Evolutionary conservation across 1,140 invertebrate genomes (phyloP), one percentile per base, ranked within the genome.

Genomic region (Micrasema minimum): DNA sequence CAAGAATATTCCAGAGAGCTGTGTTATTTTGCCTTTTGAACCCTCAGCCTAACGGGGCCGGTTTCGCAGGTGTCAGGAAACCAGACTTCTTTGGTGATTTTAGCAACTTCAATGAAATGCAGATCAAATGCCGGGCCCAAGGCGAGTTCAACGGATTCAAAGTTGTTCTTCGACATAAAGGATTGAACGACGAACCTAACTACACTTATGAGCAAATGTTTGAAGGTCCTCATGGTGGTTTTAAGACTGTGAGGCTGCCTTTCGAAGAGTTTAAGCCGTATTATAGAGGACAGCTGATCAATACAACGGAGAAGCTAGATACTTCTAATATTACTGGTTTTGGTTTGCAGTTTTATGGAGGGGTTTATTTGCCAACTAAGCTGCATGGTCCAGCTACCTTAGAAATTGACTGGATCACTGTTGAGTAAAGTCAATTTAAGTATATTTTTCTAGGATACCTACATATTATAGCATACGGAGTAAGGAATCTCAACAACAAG

Each of bases 21-120:
- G 80, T 92, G 75, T 87, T 92, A 67, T 92, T 91, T 73, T 86
- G 87, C 2, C 75, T 91, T 12, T 77, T 92, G 4, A 90, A 91
- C 77, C 90, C 90, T 5, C 90, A 91, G 79, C 81, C 86, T 7
- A 90, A 91, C 72, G 90, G 90, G 1, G 90, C 90, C 31, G 88
- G 89, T 5, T 91, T 92, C 79, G 89, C 89, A 43, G 90, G 90
- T 9, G 82, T 89, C 53, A 78, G 85, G 38, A 87, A 80, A 0
- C 59, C 77, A 4, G 81, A 81, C 3, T 75, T 59, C 26, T 77
- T 85, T 10, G 81, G 84, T 14, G 78, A 91, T 78, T 75, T 91
- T 1, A 81, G 80, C 0, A 78, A 78, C 14, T 86, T 83, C 71
- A 77, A 79, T 1, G 83, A 82, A 64, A 78, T 92, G 18, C 79